Evolutionary conservation across 2,797 vertebrate genomes (phyloP), one percentile per base, ranked within the genome.

Genomic region (Streptopelia turtur): DNA sequence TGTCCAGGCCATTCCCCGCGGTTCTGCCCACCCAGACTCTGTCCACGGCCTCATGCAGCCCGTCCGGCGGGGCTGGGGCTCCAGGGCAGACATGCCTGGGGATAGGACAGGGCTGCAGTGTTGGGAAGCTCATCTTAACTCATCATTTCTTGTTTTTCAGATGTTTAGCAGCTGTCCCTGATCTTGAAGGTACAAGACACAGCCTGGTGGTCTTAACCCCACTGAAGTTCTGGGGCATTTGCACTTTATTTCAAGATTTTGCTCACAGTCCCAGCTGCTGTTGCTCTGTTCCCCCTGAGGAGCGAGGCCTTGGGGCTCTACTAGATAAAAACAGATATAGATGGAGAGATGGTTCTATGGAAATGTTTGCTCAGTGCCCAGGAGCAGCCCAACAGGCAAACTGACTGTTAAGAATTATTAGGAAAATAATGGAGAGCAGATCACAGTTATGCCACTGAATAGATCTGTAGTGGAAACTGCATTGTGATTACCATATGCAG

Each of bases 331-430:
- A 65, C 88, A 90, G 83, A 90, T 39, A 39, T 5, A 80, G 82
- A 93, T 71, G 59, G 66, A 87, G 86, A 84, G 89, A 87, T 65
- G n/a, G 41, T 75, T 90, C 30, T 79, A 11, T 91, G 90, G 88
- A 95, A 95, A 94, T 0, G 0, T 94, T 94, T 95, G 60, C 79
- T 95, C 70, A 52, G 55, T 72, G 83, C 70, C 86, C 88, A 87
- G 90, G 70, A 95, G 86, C 61, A 92, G 74, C 63, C 74, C 83
- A 93, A 93, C 89, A 95, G 83, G 86, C 83, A 93, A 94, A 79
- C 59, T 47, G 77, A 61, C 65, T 83, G 92, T 69, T 95, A 79
- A 64, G 72, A 93, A 95, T 94, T 91, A 94, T 55, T 72, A 78
- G 52, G 70, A 82, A 86, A 84, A 82, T 93, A 97, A 95, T 82